Evolutionary conservation across 53 echinoderm and acorn worm species (phyloP).

Genomic region (Antedon mediterranea): DNA sequence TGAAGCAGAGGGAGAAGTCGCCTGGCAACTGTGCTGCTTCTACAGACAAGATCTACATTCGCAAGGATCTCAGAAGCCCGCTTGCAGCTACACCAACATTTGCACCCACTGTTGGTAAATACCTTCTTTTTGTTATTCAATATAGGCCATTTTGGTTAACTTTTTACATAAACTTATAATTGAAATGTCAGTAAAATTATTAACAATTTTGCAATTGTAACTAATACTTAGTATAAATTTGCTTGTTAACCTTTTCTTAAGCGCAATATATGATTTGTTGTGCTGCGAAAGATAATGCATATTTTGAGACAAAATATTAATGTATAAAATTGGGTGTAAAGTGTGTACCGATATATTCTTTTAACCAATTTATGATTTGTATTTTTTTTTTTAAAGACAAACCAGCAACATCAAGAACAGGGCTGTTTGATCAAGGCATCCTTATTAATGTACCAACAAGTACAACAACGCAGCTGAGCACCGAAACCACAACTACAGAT

Average conservation of each 20-base stretch:
- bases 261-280: no score
- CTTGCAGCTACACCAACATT: constrained; percentile 92
- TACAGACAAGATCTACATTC: constrained; percentile 96
- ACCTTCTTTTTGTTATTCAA: not conserved
- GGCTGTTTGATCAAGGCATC: constrained; percentile 94
- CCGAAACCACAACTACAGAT: constrained; percentile 81
- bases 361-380: not conserved
- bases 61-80: constrained; percentile 93
- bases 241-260: no score
- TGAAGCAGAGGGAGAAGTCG: constrained; percentile 89
- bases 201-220: no score
- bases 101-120: constrained; percentile 37
- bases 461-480: constrained; percentile 32
- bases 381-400: constrained; percentile 19
- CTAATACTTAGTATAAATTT: no score
- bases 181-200: no score
- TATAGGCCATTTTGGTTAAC: not conserved
- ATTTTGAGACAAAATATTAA: no score
- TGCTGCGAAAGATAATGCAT: no score
- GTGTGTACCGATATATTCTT: no score
- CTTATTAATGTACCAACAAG: constrained; percentile 59
- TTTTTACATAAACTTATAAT: not conserved
- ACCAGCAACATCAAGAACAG: constrained; percentile 36
- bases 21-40: constrained; percentile 91
- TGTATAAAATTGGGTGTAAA: no score